Base-by-base conservation (phyloP, 2,797 vertebrate species). In the Pangasius krempfi region DNA sequence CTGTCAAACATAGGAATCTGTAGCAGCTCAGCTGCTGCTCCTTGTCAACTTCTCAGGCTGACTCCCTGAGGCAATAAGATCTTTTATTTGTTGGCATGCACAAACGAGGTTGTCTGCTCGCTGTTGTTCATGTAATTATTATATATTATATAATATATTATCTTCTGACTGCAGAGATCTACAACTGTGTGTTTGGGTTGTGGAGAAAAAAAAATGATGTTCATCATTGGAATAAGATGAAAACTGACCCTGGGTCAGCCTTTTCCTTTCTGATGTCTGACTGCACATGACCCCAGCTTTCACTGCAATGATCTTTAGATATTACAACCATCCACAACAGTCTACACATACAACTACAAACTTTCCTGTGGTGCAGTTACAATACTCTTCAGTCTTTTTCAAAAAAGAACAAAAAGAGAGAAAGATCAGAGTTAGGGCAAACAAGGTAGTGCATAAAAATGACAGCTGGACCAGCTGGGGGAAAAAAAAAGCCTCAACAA, bases 1-100 rank as follows among this genome's bases (percentile, higher is more conserved):
- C 4, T 79, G 73, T 79, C 72, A 79, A 80, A 80, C 44, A 73
- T 33, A 80, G 27, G 62, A 85, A 80, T 88, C 60, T 68, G 37
- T 72, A 62, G 12, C 47, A 79, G 83, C 33, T 79, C 50, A 3
- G 25, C 30, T 80, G 50, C 56, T 62, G 50, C 10, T 78, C 30
- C 27, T 47, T 58, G 13, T 47, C 25, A n/a, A 78, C 37, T 25
- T 40, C 40, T 72, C 30, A 78, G 14, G 14, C 40, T 27, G n/a
- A 88, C 66, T 56, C 54, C 16, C 5, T 56, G 5, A 56, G 68
- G 85, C 73, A 80, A 44, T 80, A 27, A 80, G 9, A 30, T 33
- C 75, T 85, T 58, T 81, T 86, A 54, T 73, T 72, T 8, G n/a
- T 25, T 56, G 52, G 4, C 18, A 20, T 70, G 50, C 50, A 52